These are phyloP conservation scores for Dasypogon diadema DNA, from an alignment of 2,888 invertebrate species.

Conservation along the genomic window DNA sequence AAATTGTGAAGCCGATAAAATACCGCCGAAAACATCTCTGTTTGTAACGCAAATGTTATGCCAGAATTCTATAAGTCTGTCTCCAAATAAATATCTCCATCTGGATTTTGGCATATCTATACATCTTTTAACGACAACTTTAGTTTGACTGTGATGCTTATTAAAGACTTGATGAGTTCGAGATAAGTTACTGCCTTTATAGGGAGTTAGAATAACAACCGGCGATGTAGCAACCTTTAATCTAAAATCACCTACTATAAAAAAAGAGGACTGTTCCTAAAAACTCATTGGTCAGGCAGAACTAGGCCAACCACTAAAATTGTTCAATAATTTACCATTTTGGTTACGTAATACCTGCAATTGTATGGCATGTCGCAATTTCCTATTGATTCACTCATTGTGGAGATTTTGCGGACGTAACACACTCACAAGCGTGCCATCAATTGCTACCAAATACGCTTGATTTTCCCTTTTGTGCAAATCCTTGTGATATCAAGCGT, in stretches of 20 bases:
- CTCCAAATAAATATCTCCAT: slow-evolving; percentile 39
- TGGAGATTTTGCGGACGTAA: too few species aligned
- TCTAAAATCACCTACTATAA: slow-evolving; percentile 9
- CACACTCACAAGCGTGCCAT: too few species aligned
- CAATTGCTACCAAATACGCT: too few species aligned
- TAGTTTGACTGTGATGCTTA: slow-evolving; percentile 13
- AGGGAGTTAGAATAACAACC: not conserved
- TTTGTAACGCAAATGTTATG: not conserved
- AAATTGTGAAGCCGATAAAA: not conserved
- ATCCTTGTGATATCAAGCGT: too few species aligned
- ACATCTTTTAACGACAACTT: slow-evolving; percentile 15
- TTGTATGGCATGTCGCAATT: too few species aligned
- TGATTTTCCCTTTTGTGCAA: too few species aligned
- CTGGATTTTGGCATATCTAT: slow-evolving; percentile 6
- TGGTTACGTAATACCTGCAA: not conserved
- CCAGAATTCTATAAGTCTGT: not conserved
- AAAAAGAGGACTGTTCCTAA: slow-evolving; percentile 8
- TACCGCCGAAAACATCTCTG: not conserved
- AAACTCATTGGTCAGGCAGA: not conserved
- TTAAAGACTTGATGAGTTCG: not conserved
- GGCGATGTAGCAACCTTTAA: slow-evolving; percentile 12
- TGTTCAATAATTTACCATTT: not conserved
- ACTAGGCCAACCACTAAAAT: not conserved
- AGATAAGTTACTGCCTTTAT: not conserved
- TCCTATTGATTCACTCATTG: too few species aligned